Conservation (phyloP, 2,888 invertebrate species). For the Lissonota sp. region DNA sequence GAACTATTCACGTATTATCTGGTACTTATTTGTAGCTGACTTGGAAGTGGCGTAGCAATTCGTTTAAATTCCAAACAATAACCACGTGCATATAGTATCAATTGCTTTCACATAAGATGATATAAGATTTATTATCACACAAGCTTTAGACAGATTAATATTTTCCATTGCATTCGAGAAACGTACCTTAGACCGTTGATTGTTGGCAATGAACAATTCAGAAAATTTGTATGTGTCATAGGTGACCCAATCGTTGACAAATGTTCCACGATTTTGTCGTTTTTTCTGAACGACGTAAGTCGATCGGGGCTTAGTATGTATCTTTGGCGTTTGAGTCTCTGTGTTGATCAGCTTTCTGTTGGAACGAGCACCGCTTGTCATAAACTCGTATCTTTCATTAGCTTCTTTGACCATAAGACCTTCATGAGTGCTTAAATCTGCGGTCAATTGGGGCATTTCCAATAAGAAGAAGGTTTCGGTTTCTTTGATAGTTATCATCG, state of each 20-base stretch:
- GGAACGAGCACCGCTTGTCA: conserved; percentile 88
- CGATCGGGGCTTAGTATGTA: conserved; percentile 87
- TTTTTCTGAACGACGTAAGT: conserved; percentile 86
- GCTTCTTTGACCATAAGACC: conserved; percentile 86
- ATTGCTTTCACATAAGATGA: too few species aligned
- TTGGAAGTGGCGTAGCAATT: too few species aligned
- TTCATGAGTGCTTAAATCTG: conserved; percentile 86
- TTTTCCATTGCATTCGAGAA: conserved; percentile 48
- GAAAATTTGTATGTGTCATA: conserved; percentile 87
- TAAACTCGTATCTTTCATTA: conserved; percentile 88
- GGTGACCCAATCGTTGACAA: conserved; percentile 92
- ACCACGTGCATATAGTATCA: too few species aligned
- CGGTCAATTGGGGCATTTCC: conserved; percentile 88
- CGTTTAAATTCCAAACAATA: too few species aligned
- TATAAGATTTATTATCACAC: neutral
- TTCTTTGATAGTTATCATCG: conserved; percentile 88
- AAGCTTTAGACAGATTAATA: neutral
- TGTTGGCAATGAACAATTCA: conserved; percentile 80
- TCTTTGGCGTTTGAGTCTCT: conserved; percentile 89
- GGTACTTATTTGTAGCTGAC: too few species aligned
- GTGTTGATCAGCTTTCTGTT: conserved; percentile 88
- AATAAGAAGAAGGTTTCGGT: conserved; percentile 88
- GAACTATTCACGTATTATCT: too few species aligned
- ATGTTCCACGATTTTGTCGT: conserved; percentile 86
- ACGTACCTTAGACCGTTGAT: conserved; percentile 53